phyloP scores from a whole-genome alignment of 2,888 invertebrate species.

The Troilus luridus region DNA sequence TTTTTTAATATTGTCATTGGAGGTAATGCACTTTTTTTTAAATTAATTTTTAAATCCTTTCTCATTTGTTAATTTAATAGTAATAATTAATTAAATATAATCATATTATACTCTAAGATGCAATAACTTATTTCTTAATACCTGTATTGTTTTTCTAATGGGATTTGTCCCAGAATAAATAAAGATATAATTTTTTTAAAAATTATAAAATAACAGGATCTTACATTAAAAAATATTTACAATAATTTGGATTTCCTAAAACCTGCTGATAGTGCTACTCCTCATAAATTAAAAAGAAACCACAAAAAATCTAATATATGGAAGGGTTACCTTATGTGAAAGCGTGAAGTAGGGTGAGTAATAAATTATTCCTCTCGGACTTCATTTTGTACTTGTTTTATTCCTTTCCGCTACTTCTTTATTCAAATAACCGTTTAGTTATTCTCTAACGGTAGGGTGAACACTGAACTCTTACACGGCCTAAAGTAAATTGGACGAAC shows the following conservation, averaged over 20 bases:
- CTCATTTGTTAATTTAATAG: too few relatives aligned
- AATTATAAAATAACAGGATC: too few relatives aligned
- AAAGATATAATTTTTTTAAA: too few relatives aligned
- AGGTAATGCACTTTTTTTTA: too few relatives aligned
- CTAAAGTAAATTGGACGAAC: background rate
- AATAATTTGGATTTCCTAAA: background rate
- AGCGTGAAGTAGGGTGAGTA: background rate
- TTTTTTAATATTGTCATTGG: too few relatives aligned
- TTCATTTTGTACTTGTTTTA: background rate
- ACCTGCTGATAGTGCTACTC: background rate
- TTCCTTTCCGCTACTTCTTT: background rate
- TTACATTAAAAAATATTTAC: too few relatives aligned
- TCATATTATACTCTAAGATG: too few relatives aligned
- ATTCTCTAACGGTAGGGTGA: background rate
- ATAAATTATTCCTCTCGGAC: background rate
- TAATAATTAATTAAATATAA: too few relatives aligned
- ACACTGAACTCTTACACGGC: background rate
- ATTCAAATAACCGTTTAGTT: conserved; percentile 2
- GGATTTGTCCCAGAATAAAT: too few relatives aligned
- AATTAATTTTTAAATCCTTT: too few relatives aligned
- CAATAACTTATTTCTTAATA: too few relatives aligned
- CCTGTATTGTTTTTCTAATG: too few relatives aligned
- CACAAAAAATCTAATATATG: background rate
- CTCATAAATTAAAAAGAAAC: background rate
- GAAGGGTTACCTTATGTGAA: background rate